A percentile compares a stretch with the other conserved stretches of the same genome.
Evolutionary conservation across 2,113 vertebrate species (phyloP).

Genomic region (Bufo bufo): DNA sequence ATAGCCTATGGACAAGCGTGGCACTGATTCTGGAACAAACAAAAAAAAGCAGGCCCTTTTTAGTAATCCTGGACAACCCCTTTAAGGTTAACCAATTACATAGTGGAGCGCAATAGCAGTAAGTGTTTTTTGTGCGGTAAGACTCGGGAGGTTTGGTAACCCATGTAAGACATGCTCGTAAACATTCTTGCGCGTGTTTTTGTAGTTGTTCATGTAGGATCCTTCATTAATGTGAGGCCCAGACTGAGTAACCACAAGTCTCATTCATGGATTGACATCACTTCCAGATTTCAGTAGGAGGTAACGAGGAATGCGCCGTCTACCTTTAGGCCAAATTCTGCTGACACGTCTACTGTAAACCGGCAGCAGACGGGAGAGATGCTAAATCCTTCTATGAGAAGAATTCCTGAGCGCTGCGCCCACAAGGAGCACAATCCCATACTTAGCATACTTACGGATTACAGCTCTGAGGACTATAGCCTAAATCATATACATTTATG

Average conservation of each 20-base stretch:
- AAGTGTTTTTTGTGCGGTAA: neutral
- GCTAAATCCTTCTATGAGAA: constrained; percentile 36
- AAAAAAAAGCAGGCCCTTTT: no score
- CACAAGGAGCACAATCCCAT: constrained; percentile 16
- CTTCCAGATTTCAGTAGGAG: neutral
- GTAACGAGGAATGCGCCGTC: constrained; percentile 31
- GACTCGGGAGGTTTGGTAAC: neutral
- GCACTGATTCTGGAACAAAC: no score
- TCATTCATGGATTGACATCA: neutral
- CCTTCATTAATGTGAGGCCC: constrained; percentile 18
- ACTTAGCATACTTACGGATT: constrained; percentile 49
- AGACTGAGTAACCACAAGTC: constrained; percentile 34
- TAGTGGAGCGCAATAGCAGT: neutral
- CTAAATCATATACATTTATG: constrained; percentile 19
- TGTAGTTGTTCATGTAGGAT: neutral
- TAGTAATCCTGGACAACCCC: neutral
- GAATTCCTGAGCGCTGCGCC: constrained; percentile 17
- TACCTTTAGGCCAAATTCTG: constrained; percentile 38
- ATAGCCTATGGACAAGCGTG: no score
- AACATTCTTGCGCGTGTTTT: neutral
- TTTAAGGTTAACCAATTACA: neutral
- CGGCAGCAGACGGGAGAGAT: neutral
- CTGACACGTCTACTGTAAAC: constrained; percentile 36
- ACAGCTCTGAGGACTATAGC: neutral
- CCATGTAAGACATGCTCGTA: neutral